These are phyloP conservation scores for Seriola quinqueradiata DNA, from an alignment of 2,113 vertebrate genomes.

Conservation along the genomic window DNA sequence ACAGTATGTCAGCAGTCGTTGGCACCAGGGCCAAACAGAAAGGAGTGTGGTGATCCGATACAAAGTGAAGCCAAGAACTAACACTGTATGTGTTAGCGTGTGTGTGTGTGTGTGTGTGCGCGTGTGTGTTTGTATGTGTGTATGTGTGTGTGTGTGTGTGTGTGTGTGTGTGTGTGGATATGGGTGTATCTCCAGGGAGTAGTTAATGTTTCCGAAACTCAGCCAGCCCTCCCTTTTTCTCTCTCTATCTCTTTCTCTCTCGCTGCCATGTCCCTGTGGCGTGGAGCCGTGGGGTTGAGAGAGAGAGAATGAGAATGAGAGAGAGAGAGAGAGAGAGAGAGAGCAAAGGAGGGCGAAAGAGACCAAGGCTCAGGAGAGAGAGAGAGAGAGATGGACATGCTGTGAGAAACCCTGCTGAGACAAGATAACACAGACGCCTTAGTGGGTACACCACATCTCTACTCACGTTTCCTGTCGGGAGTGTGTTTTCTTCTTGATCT, in stretches of 20 bases:
- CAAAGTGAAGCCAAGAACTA: constrained; percentile 34
- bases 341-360: constrained; percentile 20
- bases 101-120: constrained; percentile 30
- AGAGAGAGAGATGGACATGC: constrained; percentile 33
- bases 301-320: not conserved
- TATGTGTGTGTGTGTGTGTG: constrained; percentile 28
- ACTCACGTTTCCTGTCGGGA: constrained; percentile 43
- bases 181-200: constrained; percentile 54
- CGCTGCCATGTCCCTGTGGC: constrained; percentile 27
- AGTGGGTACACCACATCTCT: constrained; percentile 42
- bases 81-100: constrained; percentile 20
- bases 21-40: constrained; percentile 48
- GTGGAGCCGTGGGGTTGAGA: constrained; percentile 15
- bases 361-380: constrained; percentile 24
- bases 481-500: constrained; percentile 38
- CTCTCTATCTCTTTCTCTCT: too few species aligned
- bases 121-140: constrained; percentile 28
- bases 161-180: constrained; percentile 32
- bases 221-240: constrained; percentile 21
- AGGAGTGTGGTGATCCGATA: constrained; percentile 10
- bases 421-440: constrained; percentile 57
- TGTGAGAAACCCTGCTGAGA: constrained; percentile 51
- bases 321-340: not conserved
- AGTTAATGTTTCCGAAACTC: constrained; percentile 69
- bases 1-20: constrained; percentile 62